Evolutionary conservation across 2,888 invertebrate genomes (phyloP), one percentile per base, ranked within the genome.

Genomic region (Drosophila longiperda): DNA sequence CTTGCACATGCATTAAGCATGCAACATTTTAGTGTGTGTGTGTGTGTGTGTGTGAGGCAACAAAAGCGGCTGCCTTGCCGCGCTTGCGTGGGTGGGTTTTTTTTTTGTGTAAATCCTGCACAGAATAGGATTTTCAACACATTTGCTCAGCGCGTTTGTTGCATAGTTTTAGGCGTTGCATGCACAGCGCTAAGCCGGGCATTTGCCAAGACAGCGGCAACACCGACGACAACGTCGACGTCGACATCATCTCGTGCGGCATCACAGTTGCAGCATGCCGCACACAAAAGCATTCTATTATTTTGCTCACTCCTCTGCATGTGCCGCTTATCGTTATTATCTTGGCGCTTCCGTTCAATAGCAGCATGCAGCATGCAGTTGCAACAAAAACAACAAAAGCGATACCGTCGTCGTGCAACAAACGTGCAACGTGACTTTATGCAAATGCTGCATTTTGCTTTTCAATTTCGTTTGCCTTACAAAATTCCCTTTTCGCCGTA

Each of bases 361-460:
- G 82, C 73, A 61, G 45, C 67, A n/a, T n/a, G n/a, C 57, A 45
- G 8, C 7, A 34, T 48, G 34, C 36, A 63, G 9, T 45, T 17
- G 12, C 26, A 26, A 26, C 26, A 26, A 26, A 26, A 42, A 2
- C 59, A 33, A 29, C 45, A 33, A 2, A n/a, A 45, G 11, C 38
- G 32, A 9, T 57, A 26, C 7, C 36, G 20, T 12, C 32, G 12
- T 9, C 23, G 8, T 23, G 53, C 48, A 52, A 38, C 50, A 40
- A 40, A 20, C 26, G 50, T 32, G 20, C 36, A 20, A 42, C 49
- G 40, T 70, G 75, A 82, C 84, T 84, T 86, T 90, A 89, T 89
- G 90, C 86, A 90, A 90, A 90, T 88, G 75, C 75, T 73, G 79
- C 80, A 84, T 82, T 87, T 89, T 79, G 87, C 89, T 87, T 86